phyloP scores from a whole-genome alignment of 2,113 vertebrate species.

The Oreamnos americanus region DNA sequence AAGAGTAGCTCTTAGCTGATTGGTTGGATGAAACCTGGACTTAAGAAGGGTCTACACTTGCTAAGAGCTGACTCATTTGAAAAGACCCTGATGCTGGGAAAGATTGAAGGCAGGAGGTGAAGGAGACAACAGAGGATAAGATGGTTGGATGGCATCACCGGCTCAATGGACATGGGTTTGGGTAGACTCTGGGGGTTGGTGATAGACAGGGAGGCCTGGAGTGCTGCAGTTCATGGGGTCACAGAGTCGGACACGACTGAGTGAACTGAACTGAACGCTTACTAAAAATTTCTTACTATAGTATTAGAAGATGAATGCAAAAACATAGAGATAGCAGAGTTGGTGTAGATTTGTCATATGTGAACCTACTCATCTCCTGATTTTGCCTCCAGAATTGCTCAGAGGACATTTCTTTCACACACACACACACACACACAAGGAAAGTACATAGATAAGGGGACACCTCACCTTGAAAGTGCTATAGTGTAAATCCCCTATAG shows the following conservation, averaged over 20 bases:
- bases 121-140: background rate
- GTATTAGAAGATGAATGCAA: background rate
- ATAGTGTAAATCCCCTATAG: background rate
- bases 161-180: background rate
- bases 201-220: background rate
- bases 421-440: background rate
- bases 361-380: background rate
- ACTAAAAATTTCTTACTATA: background rate
- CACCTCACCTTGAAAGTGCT: background rate
- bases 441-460: background rate
- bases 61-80: background rate
- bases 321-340: background rate
- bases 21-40: background rate
- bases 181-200: background rate
- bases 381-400: conserved; percentile 7
- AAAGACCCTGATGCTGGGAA: background rate
- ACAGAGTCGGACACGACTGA: background rate
- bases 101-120: background rate
- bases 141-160: background rate
- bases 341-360: background rate
- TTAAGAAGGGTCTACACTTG: background rate
- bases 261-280: background rate
- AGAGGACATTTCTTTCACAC: background rate
- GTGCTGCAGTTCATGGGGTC: background rate
- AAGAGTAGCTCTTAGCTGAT: background rate